Percentiles rank a stretch among this genome's conserved stretches.
Conservation (phyloP, 1,140 invertebrate genomes). For the Drosophila sulfurigaster region DNA sequence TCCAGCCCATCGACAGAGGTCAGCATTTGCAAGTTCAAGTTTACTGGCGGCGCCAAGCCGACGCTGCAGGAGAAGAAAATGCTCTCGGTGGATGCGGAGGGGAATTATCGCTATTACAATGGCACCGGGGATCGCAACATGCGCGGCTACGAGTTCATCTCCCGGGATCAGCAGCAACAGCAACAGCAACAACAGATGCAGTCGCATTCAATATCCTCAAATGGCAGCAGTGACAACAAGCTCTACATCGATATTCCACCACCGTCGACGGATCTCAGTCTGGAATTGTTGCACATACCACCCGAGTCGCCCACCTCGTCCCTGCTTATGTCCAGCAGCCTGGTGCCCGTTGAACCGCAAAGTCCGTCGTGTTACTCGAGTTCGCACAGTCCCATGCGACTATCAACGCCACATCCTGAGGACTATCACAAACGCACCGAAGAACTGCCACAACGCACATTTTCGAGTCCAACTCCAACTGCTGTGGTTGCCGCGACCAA, state of each 20-base stretch:
- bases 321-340: constrained; percentile 56
- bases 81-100: constrained; percentile 93
- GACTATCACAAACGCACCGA: constrained; percentile 33
- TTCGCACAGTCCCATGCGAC: constrained; percentile 54
- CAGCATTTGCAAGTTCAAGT: constrained; percentile 97
- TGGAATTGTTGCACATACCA: constrained; percentile 85
- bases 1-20: constrained; percentile 92
- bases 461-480: constrained; percentile 68
- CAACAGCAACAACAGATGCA: constrained; percentile 53
- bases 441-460: constrained; percentile 1
- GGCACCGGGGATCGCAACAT: constrained; percentile 91
- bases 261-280: constrained; percentile 79
- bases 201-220: constrained; percentile 82
- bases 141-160: constrained; percentile 91
- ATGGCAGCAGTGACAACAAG: constrained; percentile 85
- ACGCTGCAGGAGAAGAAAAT: constrained; percentile 95
- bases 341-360: constrained; percentile 48
- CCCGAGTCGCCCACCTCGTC: constrained; percentile 81
- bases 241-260: constrained; percentile 85
- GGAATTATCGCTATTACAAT: constrained; percentile 94
- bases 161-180: constrained; percentile 88
- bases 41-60: constrained; percentile 94
- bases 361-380: constrained; percentile 59
- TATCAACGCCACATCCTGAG: constrained; percentile 27
- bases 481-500: constrained; percentile 19